Base-by-base conservation (phyloP, 35 echinoderm and acorn worm genomes). In the Acanthaster planci region DNA sequence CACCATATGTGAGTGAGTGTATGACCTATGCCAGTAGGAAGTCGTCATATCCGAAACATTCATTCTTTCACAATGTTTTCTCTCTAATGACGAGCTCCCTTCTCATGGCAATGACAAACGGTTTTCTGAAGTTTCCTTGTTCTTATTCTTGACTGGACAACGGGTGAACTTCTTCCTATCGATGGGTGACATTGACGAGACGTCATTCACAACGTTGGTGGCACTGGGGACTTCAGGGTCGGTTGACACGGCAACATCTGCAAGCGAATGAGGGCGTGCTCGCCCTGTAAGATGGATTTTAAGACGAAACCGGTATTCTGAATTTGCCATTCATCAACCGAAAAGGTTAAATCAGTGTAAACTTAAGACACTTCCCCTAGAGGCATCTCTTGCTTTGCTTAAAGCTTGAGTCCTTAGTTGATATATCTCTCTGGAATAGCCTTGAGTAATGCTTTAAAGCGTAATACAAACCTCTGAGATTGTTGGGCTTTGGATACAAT, bases 251-350 rank as follows among this genome's bases (percentile, higher is more conserved):
- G 64, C 64, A 26, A 72, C 64, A 72, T 72, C 64, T 72, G 64
- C 64, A 72, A 72, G 64, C 64, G 64, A 72, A 72, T 72, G 64
- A 72, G 64, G 64, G 64, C 64, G 64, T 21, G 64, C 64, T 72
- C 64, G 64, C 64, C 64, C 64, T 72, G 64, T 72, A 72, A 72
- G 23, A 59, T 21, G 14, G 27, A 5, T 35, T 26, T 72, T n/a
- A 15, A 22, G 59, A 67, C 59, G 23, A 67, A 18, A 56, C 2
- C 1, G 8, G 54, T 56, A n/a, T 56, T 56, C 15, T 56, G 1
- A 56, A 56, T 55, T 14, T 55, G 52, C 21, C 21, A 55, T 55
- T 10, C 10, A 55, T 55, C 10, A 55, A 14, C 52, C 52, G 10
- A n/a, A n/a, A n/a, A n/a, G n/a, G n/a, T n/a, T n/a, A n/a, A n/a